Evolutionary conservation across 2,888 invertebrate species (phyloP).

Genomic region (Amblyjoppa proteus): DNA sequence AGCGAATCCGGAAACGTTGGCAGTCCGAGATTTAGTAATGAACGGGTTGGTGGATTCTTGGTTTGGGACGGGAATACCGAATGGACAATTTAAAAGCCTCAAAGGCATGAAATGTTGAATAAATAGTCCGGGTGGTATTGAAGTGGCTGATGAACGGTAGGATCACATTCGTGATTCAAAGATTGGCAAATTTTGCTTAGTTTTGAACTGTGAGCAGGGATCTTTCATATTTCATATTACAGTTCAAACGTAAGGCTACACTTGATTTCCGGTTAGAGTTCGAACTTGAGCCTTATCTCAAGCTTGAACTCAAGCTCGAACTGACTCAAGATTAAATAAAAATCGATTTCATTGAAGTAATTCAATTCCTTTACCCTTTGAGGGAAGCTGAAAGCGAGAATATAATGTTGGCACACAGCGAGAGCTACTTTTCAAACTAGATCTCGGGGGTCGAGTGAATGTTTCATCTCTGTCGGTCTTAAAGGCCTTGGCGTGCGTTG

Average conservation of each 20-base stretch:
- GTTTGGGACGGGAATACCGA: not conserved
- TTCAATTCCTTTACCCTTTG: not conserved
- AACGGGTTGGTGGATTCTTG: not conserved
- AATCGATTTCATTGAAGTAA: not conserved
- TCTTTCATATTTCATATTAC: too few species aligned
- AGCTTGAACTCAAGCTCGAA: not conserved
- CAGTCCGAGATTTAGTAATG: slow-evolving; percentile 1
- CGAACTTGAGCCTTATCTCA: not conserved
- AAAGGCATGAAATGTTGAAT: not conserved
- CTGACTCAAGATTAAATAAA: not conserved
- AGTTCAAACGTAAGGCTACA: not conserved
- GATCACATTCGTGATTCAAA: not conserved
- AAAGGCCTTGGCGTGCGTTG: slow-evolving; percentile 24
- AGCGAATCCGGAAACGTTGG: not conserved
- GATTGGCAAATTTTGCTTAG: too few species aligned
- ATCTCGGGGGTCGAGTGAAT: slow-evolving; percentile 10
- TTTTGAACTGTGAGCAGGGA: too few species aligned
- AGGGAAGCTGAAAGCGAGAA: not conserved
- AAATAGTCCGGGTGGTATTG: not conserved
- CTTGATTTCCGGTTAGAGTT: not conserved
- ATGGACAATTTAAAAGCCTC: not conserved
- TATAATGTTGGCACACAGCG: not conserved
- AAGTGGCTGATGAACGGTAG: not conserved
- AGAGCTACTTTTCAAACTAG: not conserved
- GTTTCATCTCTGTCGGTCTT: slow-evolving; percentile 33